These are phyloP conservation scores for Tiphia femorata DNA, from an alignment of 2,888 invertebrate species.

Conservation along the genomic window DNA sequence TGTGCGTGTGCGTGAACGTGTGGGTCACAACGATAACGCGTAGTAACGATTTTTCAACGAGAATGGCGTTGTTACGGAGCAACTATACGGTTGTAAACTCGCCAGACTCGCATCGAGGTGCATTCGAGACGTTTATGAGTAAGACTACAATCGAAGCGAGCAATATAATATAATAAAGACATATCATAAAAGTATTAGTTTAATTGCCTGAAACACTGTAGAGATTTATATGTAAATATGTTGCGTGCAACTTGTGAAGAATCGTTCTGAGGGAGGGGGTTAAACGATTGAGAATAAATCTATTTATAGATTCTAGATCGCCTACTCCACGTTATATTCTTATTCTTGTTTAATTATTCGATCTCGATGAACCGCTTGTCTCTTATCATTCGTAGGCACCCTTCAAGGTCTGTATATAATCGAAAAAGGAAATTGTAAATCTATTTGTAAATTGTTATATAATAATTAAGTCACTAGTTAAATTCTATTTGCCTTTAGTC, in stretches of 20 bases:
- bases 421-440: slow-evolving; percentile 47
- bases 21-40: background rate
- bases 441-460: slow-evolving; percentile 59
- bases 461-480: slow-evolving; percentile 41
- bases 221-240: slow-evolving; percentile 62
- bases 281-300: background rate
- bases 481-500: slow-evolving; percentile 43
- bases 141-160: slow-evolving; percentile 55
- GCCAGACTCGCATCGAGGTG: too few relatives aligned
- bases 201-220: slow-evolving; percentile 67
- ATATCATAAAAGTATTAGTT: slow-evolving; percentile 66
- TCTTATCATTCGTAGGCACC: slow-evolving; percentile 21
- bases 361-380: slow-evolving; percentile 6
- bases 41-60: slow-evolving; percentile 8
- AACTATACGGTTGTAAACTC: slow-evolving; percentile 42
- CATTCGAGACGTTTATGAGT: slow-evolving; percentile 47
- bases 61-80: too few relatives aligned
- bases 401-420: slow-evolving; percentile 1
- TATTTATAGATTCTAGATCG: slow-evolving; percentile 12
- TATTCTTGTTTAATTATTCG: slow-evolving; percentile 24
- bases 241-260: slow-evolving; percentile 61
- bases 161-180: slow-evolving; percentile 64
- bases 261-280: slow-evolving; percentile 22
- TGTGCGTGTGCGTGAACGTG: too few relatives aligned
- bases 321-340: slow-evolving; percentile 13